phyloP scores from a whole-genome alignment of 2,888 invertebrate genomes.

The Pristionchus exspectatus region DNA sequence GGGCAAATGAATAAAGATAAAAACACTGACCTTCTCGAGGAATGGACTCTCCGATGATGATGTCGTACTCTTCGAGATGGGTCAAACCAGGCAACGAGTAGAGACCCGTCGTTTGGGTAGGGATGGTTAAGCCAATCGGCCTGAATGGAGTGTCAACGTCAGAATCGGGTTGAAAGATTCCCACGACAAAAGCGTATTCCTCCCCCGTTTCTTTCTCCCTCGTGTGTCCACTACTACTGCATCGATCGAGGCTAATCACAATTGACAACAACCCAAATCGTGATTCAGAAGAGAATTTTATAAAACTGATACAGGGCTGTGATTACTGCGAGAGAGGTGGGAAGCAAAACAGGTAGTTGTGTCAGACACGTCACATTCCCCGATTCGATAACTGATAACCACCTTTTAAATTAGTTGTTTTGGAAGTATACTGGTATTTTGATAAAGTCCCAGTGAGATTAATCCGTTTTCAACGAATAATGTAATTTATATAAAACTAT shows the following conservation, averaged over 20 bases:
- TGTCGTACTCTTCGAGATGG: slow-evolving; percentile 48
- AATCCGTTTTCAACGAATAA: not conserved
- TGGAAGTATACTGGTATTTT: no score
- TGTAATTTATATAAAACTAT: not conserved
- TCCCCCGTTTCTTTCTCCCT: not conserved
- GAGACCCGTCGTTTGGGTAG: slow-evolving; percentile 31
- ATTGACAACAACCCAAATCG: slow-evolving; percentile 28
- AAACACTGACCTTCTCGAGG: slow-evolving; percentile 4
- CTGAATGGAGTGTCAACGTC: not conserved
- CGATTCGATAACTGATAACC: not conserved
- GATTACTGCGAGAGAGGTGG: not conserved
- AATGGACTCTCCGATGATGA: slow-evolving; percentile 46
- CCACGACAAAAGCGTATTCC: slow-evolving; percentile 4
- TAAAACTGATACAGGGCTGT: not conserved
- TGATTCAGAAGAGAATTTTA: not conserved
- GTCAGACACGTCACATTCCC: slow-evolving; percentile 18
- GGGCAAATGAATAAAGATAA: slow-evolving; percentile 22
- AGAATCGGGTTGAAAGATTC: not conserved
- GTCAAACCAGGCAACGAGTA: slow-evolving; percentile 27
- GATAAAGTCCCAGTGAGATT: no score
- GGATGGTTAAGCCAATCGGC: slow-evolving; percentile 11
- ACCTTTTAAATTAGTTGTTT: not conserved
- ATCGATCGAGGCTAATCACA: slow-evolving; percentile 46
- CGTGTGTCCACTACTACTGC: slow-evolving; percentile 19
- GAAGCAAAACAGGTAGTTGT: not conserved